A percentile compares a stretch with the other conserved stretches of the same genome.
phyloP scores from a whole-genome alignment of 2,113 vertebrate species.

The Nansenia antarctica region DNA sequence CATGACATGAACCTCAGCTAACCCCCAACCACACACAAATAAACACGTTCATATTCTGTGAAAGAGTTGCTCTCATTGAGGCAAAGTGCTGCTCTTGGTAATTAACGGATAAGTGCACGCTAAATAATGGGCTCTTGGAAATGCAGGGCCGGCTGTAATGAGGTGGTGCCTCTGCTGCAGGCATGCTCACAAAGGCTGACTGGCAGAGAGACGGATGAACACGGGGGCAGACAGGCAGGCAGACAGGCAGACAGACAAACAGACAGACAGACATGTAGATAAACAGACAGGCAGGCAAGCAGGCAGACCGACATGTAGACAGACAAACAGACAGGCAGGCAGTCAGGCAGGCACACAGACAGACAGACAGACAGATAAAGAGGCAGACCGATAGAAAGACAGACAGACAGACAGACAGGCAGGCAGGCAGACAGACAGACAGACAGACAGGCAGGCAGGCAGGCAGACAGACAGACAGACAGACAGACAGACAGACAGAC shows the following conservation, averaged over 20 bases:
- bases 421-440: conserved; percentile 25
- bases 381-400: conserved; percentile 9
- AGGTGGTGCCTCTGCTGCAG: conserved; percentile 13
- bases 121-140: conserved; percentile 35
- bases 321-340: not conserved
- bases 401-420: conserved; percentile 28
- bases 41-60: conserved; percentile 11
- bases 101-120: conserved; percentile 32
- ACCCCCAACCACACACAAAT: conserved; percentile 2
- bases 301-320: conserved; percentile 13
- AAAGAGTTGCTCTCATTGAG: conserved; percentile 30
- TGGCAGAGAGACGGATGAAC: conserved; percentile 28
- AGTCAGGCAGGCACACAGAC: conserved; percentile 20
- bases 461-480: conserved; percentile 2
- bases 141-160: conserved; percentile 35
- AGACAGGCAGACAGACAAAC: not conserved
- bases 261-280: not conserved
- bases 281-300: conserved; percentile 14
- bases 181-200: conserved; percentile 38
- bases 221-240: conserved; percentile 15
- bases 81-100: conserved; percentile 22
- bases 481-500: no score
- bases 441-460: conserved; percentile 16
- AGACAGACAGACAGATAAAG: conserved; percentile 26
- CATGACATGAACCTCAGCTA: not conserved